These are phyloP conservation scores for Drosophila fuyamai DNA, from an alignment of 1,140 invertebrate genomes.

Conservation along the genomic window DNA sequence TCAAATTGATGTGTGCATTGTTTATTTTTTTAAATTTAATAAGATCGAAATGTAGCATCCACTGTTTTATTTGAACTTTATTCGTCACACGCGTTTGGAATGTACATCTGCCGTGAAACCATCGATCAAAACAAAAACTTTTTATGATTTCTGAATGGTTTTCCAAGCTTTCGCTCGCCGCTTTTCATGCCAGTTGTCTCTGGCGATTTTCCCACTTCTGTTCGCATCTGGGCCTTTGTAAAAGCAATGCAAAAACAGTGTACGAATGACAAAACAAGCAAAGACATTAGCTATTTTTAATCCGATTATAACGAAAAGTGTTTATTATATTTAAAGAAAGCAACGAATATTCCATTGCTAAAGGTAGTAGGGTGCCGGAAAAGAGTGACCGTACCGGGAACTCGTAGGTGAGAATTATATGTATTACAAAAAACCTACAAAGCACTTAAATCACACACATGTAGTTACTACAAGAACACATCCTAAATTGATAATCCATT, in stretches of 20 bases:
- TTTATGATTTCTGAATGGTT: conserved; percentile 41
- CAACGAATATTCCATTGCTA: conserved; percentile 56
- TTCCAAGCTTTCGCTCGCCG: conserved; percentile 41
- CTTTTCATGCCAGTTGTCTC: conserved; percentile 23
- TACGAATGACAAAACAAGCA: conserved; percentile 47
- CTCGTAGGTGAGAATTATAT: conserved; percentile 1
- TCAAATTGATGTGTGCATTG: conserved; percentile 1
- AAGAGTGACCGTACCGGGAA: conserved; percentile 37
- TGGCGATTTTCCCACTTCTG: conserved; percentile 15
- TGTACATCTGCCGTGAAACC: conserved; percentile 30
- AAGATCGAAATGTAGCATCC: conserved; percentile 11
- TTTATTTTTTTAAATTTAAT: conserved; percentile 23
- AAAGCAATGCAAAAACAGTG: conserved; percentile 50
- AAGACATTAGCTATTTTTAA: conserved; percentile 75
- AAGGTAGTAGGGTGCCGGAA: conserved; percentile 63
- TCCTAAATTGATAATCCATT: conserved; percentile 46
- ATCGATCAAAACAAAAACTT: conserved; percentile 44
- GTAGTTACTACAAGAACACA: conserved; percentile 32
- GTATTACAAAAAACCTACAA: neutral
- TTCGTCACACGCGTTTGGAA: conserved; percentile 1
- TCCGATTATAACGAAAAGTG: conserved; percentile 76
- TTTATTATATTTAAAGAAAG: conserved; percentile 74
- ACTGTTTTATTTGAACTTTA: conserved; percentile 20
- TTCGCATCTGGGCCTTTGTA: conserved; percentile 36
- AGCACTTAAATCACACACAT: conserved; percentile 8